Conservation (phyloP, 2,888 invertebrate genomes). For the Blastobasis adustella region DNA sequence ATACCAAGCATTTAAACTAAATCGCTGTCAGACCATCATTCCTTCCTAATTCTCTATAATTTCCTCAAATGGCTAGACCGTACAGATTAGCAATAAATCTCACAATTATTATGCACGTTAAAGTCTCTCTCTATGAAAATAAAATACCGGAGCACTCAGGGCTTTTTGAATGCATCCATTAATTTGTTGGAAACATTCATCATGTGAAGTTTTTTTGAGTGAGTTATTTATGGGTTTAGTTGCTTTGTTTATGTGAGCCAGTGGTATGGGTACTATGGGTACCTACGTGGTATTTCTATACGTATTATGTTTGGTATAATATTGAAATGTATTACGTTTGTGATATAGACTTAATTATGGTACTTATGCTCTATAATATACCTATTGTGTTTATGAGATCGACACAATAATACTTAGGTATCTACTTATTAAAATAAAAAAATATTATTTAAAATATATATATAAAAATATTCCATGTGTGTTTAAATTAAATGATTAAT, state of each 20-base stretch:
- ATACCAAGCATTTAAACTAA: not conserved
- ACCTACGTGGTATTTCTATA: too few species aligned
- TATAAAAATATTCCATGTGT: too few species aligned
- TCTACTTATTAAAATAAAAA: too few species aligned
- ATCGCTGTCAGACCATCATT: not conserved
- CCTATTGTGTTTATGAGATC: too few species aligned
- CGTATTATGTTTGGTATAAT: too few species aligned
- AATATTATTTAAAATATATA: too few species aligned
- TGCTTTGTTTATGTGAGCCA: slow-evolving; percentile 4
- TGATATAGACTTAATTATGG: too few species aligned
- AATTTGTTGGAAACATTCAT: not conserved
- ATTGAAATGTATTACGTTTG: too few species aligned
- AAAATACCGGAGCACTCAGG: slow-evolving; percentile 1
- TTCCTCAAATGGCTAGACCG: not conserved
- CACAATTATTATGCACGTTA: slow-evolving; percentile 1
- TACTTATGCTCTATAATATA: too few species aligned
- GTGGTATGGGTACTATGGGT: too few species aligned
- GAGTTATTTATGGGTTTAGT: not conserved
- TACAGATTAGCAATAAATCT: slow-evolving; percentile 5
- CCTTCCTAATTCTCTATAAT: slow-evolving; percentile 6
- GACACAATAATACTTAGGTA: too few species aligned
- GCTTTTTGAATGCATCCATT: slow-evolving; percentile 1
- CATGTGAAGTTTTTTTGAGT: not conserved
- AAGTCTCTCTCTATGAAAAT: not conserved
- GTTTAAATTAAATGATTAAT: too few species aligned